phyloP scores from a whole-genome alignment of 2,888 invertebrate species.

The Sabatieria punctata region DNA sequence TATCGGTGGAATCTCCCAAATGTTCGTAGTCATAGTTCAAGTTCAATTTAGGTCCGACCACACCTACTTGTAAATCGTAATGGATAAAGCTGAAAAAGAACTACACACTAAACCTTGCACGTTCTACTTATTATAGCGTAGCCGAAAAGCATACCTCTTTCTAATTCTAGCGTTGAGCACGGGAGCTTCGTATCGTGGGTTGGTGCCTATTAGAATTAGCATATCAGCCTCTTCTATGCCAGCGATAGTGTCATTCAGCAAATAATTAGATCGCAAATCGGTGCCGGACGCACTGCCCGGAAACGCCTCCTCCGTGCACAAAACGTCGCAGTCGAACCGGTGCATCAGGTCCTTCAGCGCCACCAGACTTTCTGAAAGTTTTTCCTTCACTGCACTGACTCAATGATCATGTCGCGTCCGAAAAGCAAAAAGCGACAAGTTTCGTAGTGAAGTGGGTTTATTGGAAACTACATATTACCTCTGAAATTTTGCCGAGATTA shows the following conservation, averaged over 20 bases:
- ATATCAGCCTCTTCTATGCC: slow-evolving; percentile 83
- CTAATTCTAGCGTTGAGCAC: slow-evolving; percentile 83
- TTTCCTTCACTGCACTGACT: no score
- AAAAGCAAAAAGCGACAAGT: no score
- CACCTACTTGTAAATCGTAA: slow-evolving; percentile 64
- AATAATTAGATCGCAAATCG: slow-evolving; percentile 59
- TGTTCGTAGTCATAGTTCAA: slow-evolving; percentile 78
- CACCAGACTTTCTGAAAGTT: slow-evolving; percentile 45
- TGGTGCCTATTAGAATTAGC: slow-evolving; percentile 79
- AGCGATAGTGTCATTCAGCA: slow-evolving; percentile 73
- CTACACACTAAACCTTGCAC: no score
- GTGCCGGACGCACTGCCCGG: slow-evolving; percentile 38
- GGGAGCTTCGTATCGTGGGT: slow-evolving; percentile 91
- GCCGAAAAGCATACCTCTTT: slow-evolving; percentile 51
- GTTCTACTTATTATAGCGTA: no score
- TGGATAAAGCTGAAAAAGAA: slow-evolving; percentile 51
- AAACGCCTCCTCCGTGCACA: slow-evolving; percentile 79
- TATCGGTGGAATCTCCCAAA: slow-evolving; percentile 58
- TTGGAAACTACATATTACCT: no score
- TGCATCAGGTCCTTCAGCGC: slow-evolving; percentile 83
- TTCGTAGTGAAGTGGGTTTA: no score
- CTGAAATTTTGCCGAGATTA: no score
- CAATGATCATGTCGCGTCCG: no score
- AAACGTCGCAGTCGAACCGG: slow-evolving; percentile 59
- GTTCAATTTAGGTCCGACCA: slow-evolving; percentile 77